A percentile compares a stretch with the other conserved stretches of the same genome.
Evolutionary conservation across 2,113 vertebrate species (phyloP).

Genomic region (Rhinoptilus africanus): DNA sequence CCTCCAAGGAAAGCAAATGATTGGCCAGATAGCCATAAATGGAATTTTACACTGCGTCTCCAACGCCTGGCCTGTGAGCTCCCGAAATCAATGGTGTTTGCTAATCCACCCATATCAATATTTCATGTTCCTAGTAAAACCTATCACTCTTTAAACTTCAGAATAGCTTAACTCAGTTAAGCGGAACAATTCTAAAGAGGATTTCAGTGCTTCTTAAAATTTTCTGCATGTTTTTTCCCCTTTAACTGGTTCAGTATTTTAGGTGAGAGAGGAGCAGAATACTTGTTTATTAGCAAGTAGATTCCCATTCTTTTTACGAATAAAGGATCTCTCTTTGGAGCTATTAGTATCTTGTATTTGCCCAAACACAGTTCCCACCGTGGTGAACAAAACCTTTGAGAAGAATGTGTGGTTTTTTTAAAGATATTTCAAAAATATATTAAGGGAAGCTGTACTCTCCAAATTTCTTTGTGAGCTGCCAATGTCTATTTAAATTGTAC

Average conservation of each 20-base stretch:
- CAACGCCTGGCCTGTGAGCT: neutral
- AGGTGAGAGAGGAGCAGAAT: neutral
- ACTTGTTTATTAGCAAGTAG: neutral
- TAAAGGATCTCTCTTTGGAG: neutral
- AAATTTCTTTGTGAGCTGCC: neutral
- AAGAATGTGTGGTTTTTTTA: neutral
- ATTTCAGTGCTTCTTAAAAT: neutral
- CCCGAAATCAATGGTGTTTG: neutral
- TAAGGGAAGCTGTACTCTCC: neutral
- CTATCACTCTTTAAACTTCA: neutral
- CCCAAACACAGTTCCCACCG: neutral
- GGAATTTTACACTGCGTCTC: neutral
- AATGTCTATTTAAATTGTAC: neutral
- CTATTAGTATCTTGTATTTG: neutral
- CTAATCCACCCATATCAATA: neutral
- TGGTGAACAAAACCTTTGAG: neutral
- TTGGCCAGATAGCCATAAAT: neutral
- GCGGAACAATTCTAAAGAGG: neutral
- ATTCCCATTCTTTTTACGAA: neutral
- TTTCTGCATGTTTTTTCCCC: neutral
- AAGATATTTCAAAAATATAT: neutral
- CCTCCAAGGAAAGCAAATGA: neutral
- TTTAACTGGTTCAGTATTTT: neutral
- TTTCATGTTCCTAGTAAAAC: neutral
- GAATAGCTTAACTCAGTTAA: neutral